Evolutionary conservation across 2,888 invertebrate genomes (phyloP), one percentile per base, ranked within the genome.

Genomic region (Euzophera pinguis): DNA sequence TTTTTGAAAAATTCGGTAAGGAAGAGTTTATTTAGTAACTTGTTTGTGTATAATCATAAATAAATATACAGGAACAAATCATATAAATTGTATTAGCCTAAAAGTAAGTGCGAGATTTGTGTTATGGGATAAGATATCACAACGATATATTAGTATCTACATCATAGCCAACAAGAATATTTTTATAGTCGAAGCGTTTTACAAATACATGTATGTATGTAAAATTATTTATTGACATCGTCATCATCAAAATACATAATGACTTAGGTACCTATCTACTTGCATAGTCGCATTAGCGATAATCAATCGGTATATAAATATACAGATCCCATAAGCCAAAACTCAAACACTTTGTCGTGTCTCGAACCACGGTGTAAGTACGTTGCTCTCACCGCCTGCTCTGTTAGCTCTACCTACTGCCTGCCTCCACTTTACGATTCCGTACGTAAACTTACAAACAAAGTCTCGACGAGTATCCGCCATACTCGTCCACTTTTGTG

Each of bases 371-470:
- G 65, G 69, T 65, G 56, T 43, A 51, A 32, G 39, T 39, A 39
- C 71, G 62, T 73, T 74, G 78, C 71, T 77, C 72, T 78, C 75
- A 69, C 75, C 69, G 73, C 70, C 72, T n/a, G 71, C 78, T 79
- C 75, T 86, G 84, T 88, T 89, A 81, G 82, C 72, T 87, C 81
- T 86, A 81, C 81, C 85, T 84, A 86, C 86, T 83, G 82, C 81
- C 77, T 79, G 75, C 78, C 76, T 82, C 80, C 65, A 73, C 71
- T 84, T 84, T 81, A 84, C 78, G 79, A 83, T 82, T 80, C 78
- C 75, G 81, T 83, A 74, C 85, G 84, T 84, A 82, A 83, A 85
- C 83, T 78, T 73, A 80, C 82, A 87, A 84, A 86, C 82, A 82
- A 72, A 70, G 65, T 64, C 73, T 63, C 69, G 64, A 67, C 71